These are phyloP conservation scores for Podarcis raffonei DNA, from an alignment of 2,113 vertebrate genomes.

Conservation along the genomic window DNA sequence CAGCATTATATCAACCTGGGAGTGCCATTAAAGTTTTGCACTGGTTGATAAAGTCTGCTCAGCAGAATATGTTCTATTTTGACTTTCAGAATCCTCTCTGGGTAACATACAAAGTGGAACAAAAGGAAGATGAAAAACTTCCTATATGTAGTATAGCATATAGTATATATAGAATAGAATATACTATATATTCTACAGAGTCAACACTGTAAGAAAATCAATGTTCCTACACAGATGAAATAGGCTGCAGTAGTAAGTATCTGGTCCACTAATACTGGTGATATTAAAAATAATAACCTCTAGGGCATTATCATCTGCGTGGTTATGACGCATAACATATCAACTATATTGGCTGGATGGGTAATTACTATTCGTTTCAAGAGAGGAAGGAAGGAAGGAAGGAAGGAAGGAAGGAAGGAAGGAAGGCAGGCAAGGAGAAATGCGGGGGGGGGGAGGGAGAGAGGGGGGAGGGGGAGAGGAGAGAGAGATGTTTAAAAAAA, in stretches of 20 bases:
- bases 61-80: constrained; percentile 78
- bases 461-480: background rate
- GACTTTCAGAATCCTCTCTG: constrained; percentile 78
- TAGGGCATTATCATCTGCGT: background rate
- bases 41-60: constrained; percentile 81
- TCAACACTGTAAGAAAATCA: too few relatives aligned
- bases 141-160: background rate
- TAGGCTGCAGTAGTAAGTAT: too few relatives aligned
- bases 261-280: too few relatives aligned
- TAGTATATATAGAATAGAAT: too few relatives aligned
- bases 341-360: background rate
- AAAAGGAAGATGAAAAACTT: constrained; percentile 40
- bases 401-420: too few relatives aligned
- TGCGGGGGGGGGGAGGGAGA: background rate
- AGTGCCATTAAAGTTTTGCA: constrained; percentile 77
- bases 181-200: too few relatives aligned
- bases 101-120: constrained; percentile 43
- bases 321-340: background rate
- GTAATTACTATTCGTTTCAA: background rate
- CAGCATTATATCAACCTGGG: constrained; percentile 79
- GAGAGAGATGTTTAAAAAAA: background rate
- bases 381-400: background rate
- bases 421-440: background rate
- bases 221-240: too few relatives aligned
- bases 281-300: too few relatives aligned